These are phyloP conservation scores for Drosophila borborema DNA, from an alignment of 2,888 invertebrate species.

Conservation along the genomic window DNA sequence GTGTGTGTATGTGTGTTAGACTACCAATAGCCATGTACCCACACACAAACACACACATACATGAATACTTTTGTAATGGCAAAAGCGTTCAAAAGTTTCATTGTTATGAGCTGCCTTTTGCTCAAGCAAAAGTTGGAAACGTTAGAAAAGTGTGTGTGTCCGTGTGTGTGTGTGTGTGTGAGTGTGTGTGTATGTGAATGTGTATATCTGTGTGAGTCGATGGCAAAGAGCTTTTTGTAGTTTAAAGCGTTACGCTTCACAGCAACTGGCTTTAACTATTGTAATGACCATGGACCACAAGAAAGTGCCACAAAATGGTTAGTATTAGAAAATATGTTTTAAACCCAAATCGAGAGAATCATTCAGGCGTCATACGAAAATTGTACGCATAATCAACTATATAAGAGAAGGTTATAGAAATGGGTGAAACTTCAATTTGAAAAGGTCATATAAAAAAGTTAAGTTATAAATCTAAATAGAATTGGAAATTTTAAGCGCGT, in stretches of 20 bases:
- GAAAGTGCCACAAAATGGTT: slow-evolving; percentile 6
- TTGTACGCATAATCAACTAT: not conserved
- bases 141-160: slow-evolving; percentile 6
- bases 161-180: not conserved
- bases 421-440: not conserved
- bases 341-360: slow-evolving; percentile 20
- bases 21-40: slow-evolving; percentile 25
- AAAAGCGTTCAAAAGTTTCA: slow-evolving; percentile 61
- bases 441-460: not conserved
- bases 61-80: slow-evolving; percentile 26
- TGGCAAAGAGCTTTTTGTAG: slow-evolving; percentile 53
- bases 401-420: not conserved
- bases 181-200: no score
- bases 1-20: not conserved
- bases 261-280: slow-evolving; percentile 42
- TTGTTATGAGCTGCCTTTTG: slow-evolving; percentile 65
- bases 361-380: slow-evolving; percentile 36
- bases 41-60: slow-evolving; percentile 9
- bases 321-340: slow-evolving; percentile 44
- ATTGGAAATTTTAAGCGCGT: not conserved
- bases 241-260: slow-evolving; percentile 61
- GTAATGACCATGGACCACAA: slow-evolving; percentile 23
- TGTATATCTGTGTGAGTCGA: not conserved
- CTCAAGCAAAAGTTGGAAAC: slow-evolving; percentile 57
- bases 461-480: not conserved